phyloP scores from a whole-genome alignment of 2,888 invertebrate genomes.

The Palloptera scutellata region DNA sequence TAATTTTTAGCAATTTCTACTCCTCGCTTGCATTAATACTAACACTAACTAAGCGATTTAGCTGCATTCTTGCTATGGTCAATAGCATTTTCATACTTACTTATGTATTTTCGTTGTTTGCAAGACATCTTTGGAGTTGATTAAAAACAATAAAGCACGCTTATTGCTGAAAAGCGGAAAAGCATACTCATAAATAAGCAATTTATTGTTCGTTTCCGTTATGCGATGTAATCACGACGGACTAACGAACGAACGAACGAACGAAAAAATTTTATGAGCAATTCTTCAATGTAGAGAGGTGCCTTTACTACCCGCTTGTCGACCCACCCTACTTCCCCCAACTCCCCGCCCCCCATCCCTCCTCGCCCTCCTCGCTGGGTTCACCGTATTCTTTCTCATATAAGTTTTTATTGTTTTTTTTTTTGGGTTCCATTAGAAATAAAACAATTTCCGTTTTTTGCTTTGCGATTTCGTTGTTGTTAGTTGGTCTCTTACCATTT shows the following conservation, averaged over 20 bases:
- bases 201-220: conserved; percentile 56
- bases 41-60: too few relatives aligned
- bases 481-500: background rate
- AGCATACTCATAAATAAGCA: conserved; percentile 59
- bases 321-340: background rate
- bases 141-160: conserved; percentile 57
- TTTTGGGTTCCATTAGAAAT: conserved; percentile 15
- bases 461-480: background rate
- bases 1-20: background rate
- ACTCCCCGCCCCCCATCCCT: background rate
- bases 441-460: conserved; percentile 21
- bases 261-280: background rate
- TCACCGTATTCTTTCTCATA: too few relatives aligned
- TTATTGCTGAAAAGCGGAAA: conserved; percentile 42
- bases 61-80: background rate
- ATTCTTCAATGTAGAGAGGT: background rate
- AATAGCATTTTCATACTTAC: too few relatives aligned
- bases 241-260: background rate
- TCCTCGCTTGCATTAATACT: background rate
- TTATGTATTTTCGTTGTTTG: too few relatives aligned
- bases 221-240: background rate
- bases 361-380: conserved; percentile 3
- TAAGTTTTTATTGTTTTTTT: too few relatives aligned
- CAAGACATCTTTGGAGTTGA: conserved; percentile 46
- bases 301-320: background rate